Conservation (phyloP, 2,797 vertebrate genomes). For the Spinus olivaceus region DNA sequence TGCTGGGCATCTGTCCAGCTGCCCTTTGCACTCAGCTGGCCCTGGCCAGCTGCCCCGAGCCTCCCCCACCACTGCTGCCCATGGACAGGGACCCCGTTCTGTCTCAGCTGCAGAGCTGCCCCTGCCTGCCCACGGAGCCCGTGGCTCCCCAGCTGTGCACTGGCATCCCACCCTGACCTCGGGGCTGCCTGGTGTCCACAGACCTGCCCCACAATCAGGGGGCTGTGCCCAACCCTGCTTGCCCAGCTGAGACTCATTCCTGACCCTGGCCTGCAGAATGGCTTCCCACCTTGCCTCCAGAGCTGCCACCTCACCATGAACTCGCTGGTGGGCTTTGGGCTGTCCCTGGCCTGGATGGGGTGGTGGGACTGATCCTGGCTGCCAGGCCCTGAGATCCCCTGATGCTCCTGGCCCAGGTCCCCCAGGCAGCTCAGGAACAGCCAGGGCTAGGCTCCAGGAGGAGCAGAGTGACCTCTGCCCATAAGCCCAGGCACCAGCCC, state of each 20-base stretch:
- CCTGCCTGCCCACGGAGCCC: accelerated
- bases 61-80: accelerated
- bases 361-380: accelerated
- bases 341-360: neutral
- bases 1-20: accelerated
- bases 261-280: neutral
- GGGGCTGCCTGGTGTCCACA: accelerated
- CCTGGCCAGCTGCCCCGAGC: neutral
- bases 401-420: accelerated
- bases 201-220: accelerated
- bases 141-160: accelerated
- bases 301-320: neutral
- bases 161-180: neutral
- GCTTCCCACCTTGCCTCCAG: neutral
- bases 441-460: accelerated
- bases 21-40: neutral
- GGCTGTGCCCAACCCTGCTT: neutral
- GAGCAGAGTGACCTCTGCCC: neutral
- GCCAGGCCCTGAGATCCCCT: neutral
- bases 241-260: no score
- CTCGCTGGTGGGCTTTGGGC: neutral
- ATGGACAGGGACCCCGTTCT: accelerated
- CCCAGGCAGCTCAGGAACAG: neutral
- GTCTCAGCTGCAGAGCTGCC: neutral
- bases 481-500: neutral